Evolutionary conservation across 2,888 invertebrate genomes (phyloP), one percentile per base, ranked within the genome.

Genomic region (Sesia apiformis): DNA sequence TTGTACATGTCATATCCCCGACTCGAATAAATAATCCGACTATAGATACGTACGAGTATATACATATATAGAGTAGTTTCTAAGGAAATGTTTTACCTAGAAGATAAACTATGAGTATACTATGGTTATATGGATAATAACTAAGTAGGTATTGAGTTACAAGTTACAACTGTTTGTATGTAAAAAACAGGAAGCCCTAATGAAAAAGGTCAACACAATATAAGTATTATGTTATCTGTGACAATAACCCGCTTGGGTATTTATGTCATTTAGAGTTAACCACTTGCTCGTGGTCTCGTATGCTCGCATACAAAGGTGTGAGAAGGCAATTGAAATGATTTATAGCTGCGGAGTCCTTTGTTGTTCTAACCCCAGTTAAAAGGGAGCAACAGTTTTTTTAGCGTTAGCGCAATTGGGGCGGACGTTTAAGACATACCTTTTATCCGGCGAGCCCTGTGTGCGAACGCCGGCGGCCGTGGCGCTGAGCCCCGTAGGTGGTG

Each of bases 391-490:
- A 46, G 46, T 46, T 46, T 38, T 49, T 50, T 38, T 50, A 23
- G 50, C 50, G 39, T 50, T 38, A 38, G 38, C 8, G 38, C 50
- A 7, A 52, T 40, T 52, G 52, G 40, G 40, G 40, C 40, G 39
- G n/a, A 40, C 40, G 4, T 6, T 8, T 4, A 49, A 49, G 39
- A 38, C 6, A 42, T 85, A 87, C 87, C 87, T 88, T 86, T 83
- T 74, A 76, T 77, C 76, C 82, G 78, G 80, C 73, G 78, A 72
- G 80, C 76, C 76, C 76, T 74, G 78, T 78, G 69, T 78, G 82
- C 79, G 69, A 83, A 85, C 84, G 84, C 84, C 84, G 87, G 85
- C 77, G 73, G 68, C 77, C 74, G 78, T 70, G 74, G 58, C 74
- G 72, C 72, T 76, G 66, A 63, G 77, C 72, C 72, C 69, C 72